Evolutionary conservation across 2,113 vertebrate genomes (phyloP).

Genomic region (Sinocyclocheilus anshuiensis): DNA sequence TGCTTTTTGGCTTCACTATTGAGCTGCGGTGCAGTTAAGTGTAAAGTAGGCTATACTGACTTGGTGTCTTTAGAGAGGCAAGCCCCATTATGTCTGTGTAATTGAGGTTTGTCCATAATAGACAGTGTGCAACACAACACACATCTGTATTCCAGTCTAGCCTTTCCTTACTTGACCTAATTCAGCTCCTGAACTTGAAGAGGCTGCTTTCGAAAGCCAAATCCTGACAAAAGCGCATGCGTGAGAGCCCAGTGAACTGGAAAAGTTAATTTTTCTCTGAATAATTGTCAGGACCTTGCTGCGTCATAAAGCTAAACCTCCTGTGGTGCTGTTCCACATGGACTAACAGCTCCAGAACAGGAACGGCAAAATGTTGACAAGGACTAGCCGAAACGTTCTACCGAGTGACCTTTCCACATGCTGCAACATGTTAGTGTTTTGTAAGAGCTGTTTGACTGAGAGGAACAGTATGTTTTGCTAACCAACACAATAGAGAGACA

Average conservation of each 20-base stretch:
- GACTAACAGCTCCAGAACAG: neutral
- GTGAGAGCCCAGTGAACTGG: neutral
- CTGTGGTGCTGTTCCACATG: neutral
- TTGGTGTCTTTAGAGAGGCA: no score
- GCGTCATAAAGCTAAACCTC: neutral
- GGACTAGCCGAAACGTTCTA: neutral
- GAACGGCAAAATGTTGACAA: neutral
- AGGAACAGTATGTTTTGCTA: conserved; percentile 18
- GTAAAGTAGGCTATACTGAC: no score
- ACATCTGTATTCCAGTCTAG: conserved; percentile 17
- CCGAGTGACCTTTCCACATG: conserved; percentile 6
- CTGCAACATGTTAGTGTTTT: conserved; percentile 28
- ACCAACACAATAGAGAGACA: conserved; percentile 4
- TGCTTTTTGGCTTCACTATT: neutral
- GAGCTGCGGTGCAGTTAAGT: neutral
- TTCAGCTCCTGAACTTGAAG: conserved; percentile 4
- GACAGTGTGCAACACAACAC: neutral
- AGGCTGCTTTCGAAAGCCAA: neutral
- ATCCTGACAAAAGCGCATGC: neutral
- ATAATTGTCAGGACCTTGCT: neutral
- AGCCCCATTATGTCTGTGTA: neutral
- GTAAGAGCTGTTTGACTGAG: conserved; percentile 1
- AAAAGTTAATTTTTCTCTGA: neutral
- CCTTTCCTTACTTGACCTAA: conserved; percentile 1
- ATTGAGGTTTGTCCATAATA: neutral